phyloP scores from a whole-genome alignment of 2,113 vertebrate species.

The Shinisaurus crocodilurus region DNA sequence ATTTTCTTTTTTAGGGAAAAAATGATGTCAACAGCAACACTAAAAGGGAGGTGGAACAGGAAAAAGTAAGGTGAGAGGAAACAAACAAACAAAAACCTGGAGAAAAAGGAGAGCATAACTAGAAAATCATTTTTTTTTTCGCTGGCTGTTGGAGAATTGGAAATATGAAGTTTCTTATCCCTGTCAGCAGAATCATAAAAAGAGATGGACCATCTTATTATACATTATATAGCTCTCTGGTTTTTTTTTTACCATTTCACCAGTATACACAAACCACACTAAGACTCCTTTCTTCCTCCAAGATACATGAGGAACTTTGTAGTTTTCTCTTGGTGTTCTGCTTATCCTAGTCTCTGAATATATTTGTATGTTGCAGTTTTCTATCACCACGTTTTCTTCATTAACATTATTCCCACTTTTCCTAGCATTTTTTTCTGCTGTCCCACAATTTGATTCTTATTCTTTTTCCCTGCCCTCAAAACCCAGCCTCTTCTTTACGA shows the following conservation, averaged over 20 bases:
- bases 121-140: constrained; percentile 24
- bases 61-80: background rate
- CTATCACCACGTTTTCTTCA: background rate
- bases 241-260: constrained; percentile 53
- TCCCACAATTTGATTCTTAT: background rate
- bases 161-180: constrained; percentile 46
- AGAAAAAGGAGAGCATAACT: background rate
- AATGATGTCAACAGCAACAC: background rate
- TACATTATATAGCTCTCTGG: constrained; percentile 41
- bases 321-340: background rate
- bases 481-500: too few relatives aligned
- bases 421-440: background rate
- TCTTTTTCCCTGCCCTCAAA: background rate
- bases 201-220: constrained; percentile 49
- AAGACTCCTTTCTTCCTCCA: background rate
- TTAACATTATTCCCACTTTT: constrained; percentile 19
- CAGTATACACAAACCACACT: constrained; percentile 34
- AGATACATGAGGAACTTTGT: constrained; percentile 20
- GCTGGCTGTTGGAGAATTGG: constrained; percentile 38
- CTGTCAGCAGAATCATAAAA: constrained; percentile 58
- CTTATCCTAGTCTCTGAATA: background rate
- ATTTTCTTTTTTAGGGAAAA: background rate
- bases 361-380: background rate
- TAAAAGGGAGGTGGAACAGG: background rate
- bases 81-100: background rate